Conservation (phyloP, 2,888 invertebrate genomes). For the Rhingia campestris region DNA sequence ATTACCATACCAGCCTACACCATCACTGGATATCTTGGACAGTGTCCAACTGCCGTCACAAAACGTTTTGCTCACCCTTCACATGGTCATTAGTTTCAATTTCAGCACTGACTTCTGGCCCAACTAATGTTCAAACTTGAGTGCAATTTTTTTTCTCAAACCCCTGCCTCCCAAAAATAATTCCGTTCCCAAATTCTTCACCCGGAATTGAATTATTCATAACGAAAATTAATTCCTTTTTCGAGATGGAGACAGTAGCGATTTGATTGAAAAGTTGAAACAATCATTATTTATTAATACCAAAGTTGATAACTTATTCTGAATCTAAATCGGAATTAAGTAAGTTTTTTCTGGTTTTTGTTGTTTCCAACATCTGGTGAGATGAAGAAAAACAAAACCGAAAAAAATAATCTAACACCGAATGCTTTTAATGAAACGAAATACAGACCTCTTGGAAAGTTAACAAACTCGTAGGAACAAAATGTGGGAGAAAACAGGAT, state of each 20-base stretch:
- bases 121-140: not conserved
- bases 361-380: not conserved
- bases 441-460: constrained; percentile 27
- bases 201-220: constrained; percentile 30
- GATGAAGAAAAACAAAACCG: not conserved
- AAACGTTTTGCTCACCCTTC: not conserved
- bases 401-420: constrained; percentile 9
- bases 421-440: constrained; percentile 38
- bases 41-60: constrained; percentile 25
- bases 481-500: not conserved
- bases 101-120: constrained; percentile 19
- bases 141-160: not conserved
- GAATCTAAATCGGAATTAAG: constrained; percentile 5
- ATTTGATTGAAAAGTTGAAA: constrained; percentile 36
- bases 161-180: not conserved
- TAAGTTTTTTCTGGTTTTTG: no score
- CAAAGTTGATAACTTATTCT: constrained; percentile 13
- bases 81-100: constrained; percentile 16
- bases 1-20: constrained; percentile 2
- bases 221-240: constrained; percentile 23
- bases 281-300: constrained; percentile 12
- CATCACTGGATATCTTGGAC: not conserved
- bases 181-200: not conserved
- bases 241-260: not conserved
- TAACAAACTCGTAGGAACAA: not conserved